These are phyloP conservation scores for Rhinolophus ferrumequinum DNA, from an alignment of 2,113 vertebrate species.

Conservation along the genomic window DNA sequence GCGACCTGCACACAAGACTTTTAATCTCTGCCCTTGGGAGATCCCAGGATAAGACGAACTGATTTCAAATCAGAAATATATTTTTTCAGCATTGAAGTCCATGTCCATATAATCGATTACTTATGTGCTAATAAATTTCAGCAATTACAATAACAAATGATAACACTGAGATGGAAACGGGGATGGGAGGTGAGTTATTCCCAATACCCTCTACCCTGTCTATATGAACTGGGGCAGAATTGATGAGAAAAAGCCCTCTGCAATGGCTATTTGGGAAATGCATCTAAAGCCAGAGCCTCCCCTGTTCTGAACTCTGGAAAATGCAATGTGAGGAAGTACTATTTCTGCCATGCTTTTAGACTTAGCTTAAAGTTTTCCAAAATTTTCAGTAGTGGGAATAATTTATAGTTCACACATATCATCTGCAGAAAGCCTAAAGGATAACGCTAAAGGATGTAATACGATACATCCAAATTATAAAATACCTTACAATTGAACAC, in stretches of 20 bases:
- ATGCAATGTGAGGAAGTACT: not conserved
- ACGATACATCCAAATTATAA: not conserved
- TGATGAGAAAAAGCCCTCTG: not conserved
- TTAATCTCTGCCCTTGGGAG: not conserved
- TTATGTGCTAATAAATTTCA: not conserved
- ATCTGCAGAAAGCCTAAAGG: not conserved
- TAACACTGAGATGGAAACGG: not conserved
- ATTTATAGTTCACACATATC: not conserved
- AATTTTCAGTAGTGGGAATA: not conserved
- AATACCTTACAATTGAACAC: not conserved
- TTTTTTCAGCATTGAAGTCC: not conserved
- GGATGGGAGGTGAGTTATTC: not conserved
- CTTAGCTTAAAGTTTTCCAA: constrained; percentile 5
- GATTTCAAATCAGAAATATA: not conserved
- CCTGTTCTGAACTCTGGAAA: not conserved
- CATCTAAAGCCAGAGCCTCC: not conserved
- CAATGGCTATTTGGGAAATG: not conserved
- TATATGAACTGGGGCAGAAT: not conserved
- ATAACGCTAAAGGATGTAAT: not conserved
- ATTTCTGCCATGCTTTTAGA: not conserved
- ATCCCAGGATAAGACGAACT: not conserved
- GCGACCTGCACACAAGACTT: not conserved
- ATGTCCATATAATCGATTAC: not conserved
- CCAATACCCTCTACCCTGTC: not conserved
- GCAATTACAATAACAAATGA: not conserved